These are phyloP conservation scores for Cyrtorhinus lividipennis DNA, from an alignment of 1,140 invertebrate genomes.

Conservation along the genomic window DNA sequence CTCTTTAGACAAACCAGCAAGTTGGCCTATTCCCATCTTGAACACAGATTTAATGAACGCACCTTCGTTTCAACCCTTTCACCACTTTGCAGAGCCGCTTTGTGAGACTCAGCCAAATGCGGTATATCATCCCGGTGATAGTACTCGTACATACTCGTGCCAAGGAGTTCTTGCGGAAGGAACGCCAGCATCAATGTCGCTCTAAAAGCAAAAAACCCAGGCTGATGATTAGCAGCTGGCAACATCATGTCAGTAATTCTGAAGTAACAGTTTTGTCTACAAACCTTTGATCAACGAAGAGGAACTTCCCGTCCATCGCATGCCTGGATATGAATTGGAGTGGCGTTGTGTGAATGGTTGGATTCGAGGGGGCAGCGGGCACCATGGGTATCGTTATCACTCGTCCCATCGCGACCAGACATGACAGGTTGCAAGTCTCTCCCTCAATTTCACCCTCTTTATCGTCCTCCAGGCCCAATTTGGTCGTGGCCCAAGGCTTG, in stretches of 20 bases:
- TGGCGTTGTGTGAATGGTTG: constrained; percentile 25
- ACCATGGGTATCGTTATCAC: constrained; percentile 36
- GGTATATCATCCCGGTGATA: constrained; percentile 72
- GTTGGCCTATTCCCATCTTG: too few species aligned
- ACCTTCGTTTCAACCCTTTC: constrained; percentile 49
- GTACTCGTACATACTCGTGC: constrained; percentile 88
- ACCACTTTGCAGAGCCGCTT: constrained; percentile 53
- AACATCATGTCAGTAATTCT: neutral
- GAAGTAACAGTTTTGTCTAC: neutral
- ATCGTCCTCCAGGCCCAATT: constrained; percentile 49
- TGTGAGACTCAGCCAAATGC: constrained; percentile 67
- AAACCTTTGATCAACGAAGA: constrained; percentile 53
- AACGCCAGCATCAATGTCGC: constrained; percentile 77
- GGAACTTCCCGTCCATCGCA: constrained; percentile 43
- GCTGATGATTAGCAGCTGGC: neutral
- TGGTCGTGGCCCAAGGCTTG: constrained; percentile 77
- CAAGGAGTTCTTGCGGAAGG: constrained; percentile 80
- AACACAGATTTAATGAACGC: too few species aligned
- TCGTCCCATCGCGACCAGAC: constrained; percentile 67
- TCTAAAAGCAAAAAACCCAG: constrained; percentile 40
- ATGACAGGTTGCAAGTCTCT: constrained; percentile 64
- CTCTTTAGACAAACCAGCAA: too few species aligned
- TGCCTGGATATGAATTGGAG: constrained; percentile 44
- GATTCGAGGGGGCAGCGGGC: constrained; percentile 20
- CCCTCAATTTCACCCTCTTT: constrained; percentile 46